Evolutionary conservation across 2,888 invertebrate species (phyloP).

Genomic region (Chouioia cunea): DNA sequence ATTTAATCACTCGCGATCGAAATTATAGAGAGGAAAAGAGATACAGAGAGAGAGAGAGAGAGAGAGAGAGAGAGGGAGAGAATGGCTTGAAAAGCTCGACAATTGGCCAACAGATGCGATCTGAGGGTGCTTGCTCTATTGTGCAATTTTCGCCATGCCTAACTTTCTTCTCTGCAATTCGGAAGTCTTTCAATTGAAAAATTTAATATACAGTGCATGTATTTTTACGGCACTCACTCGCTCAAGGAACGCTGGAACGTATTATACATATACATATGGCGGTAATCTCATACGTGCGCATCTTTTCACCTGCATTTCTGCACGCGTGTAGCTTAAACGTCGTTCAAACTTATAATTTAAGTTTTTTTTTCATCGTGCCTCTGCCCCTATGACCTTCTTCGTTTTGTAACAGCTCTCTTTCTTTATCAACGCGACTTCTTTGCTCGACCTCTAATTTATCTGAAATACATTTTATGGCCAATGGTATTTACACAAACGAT

Average conservation of each 20-base stretch:
- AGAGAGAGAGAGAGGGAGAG: not conserved
- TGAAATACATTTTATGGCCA: no score
- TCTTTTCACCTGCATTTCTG: slow-evolving; percentile 19
- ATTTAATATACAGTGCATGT: slow-evolving; percentile 40
- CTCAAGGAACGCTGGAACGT: slow-evolving; percentile 31
- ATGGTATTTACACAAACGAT: no score
- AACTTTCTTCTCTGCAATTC: not conserved
- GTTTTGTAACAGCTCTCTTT: not conserved
- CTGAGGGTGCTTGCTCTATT: not conserved
- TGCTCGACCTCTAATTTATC: no score
- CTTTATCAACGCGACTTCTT: no score
- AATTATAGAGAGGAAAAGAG: slow-evolving; percentile 23
- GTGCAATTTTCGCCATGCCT: slow-evolving; percentile 12
- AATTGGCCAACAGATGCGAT: not conserved
- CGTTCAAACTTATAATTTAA: slow-evolving; percentile 34
- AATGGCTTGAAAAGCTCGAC: no score
- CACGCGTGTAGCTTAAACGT: slow-evolving; percentile 6
- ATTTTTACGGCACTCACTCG: not conserved
- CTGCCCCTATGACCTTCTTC: no score
- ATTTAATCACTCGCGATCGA: slow-evolving; percentile 35
- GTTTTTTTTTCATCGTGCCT: slow-evolving; percentile 20
- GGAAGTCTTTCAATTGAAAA: slow-evolving; percentile 45
- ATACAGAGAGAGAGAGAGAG: not conserved
- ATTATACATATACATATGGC: no score
- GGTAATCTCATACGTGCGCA: slow-evolving; percentile 45